Percentiles rank a stretch among this genome's conserved stretches.
phyloP scores from a whole-genome alignment of 2,113 vertebrate genomes.

The Labeo catla region DNA sequence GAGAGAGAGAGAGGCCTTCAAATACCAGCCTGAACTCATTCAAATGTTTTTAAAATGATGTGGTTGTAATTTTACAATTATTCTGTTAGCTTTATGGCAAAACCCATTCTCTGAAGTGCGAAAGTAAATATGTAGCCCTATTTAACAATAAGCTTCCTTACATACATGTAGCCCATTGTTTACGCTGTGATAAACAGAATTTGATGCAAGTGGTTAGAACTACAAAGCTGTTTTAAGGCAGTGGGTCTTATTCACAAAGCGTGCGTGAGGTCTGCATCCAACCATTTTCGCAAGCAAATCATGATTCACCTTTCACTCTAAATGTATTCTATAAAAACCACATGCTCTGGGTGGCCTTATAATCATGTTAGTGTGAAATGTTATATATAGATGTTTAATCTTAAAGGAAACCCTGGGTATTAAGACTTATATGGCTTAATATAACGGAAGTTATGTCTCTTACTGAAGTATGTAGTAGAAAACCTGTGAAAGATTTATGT shows the following conservation, averaged over 20 bases:
- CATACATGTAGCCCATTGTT: constrained; percentile 26
- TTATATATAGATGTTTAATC: background rate
- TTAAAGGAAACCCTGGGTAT: background rate
- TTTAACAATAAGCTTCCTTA: constrained; percentile 31
- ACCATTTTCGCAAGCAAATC: background rate
- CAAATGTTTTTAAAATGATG: background rate
- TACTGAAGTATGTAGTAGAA: too few relatives aligned
- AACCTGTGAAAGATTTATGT: too few relatives aligned
- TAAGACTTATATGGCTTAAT: too few relatives aligned
- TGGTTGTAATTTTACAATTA: background rate
- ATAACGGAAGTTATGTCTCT: too few relatives aligned
- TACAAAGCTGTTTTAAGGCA: background rate
- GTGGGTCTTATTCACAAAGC: constrained; percentile 9
- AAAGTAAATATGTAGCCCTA: constrained; percentile 20
- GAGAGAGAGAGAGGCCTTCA: constrained; percentile 42
- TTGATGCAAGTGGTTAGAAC: background rate
- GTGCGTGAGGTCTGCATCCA: background rate
- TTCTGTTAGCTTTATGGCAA: background rate
- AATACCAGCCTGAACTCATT: constrained; percentile 47
- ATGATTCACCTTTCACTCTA: background rate
- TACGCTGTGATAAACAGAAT: background rate
- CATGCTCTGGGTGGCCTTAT: constrained; percentile 14
- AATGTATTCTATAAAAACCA: background rate
- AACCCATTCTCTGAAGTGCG: background rate
- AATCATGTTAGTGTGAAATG: background rate